Percentiles rank a stretch among this genome's conserved stretches.
These are phyloP conservation scores for Alethe diademata DNA, from an alignment of 2,113 vertebrate genomes.

Conservation along the genomic window DNA sequence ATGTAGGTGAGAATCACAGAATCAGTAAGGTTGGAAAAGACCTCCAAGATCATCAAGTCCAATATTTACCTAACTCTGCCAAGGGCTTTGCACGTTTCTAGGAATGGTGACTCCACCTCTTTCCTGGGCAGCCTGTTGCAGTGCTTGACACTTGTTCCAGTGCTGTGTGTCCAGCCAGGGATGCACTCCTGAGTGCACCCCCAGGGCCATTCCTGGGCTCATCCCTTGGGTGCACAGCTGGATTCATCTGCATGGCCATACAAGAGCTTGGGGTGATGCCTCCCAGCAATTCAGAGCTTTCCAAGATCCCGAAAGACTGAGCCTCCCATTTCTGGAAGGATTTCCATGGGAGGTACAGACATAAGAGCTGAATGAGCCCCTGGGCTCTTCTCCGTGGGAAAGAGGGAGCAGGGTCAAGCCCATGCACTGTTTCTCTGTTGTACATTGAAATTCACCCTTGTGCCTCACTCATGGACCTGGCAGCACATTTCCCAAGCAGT, in stretches of 20 bases:
- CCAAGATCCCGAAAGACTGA: background rate
- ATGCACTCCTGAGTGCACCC: background rate
- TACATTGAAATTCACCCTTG: background rate
- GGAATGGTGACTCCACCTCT: background rate
- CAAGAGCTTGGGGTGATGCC: background rate
- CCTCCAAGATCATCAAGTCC: background rate
- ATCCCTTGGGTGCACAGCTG: background rate
- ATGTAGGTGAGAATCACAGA: background rate
- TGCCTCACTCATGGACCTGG: background rate
- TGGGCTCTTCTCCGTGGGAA: background rate
- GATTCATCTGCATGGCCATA: background rate
- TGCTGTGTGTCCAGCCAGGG: background rate
- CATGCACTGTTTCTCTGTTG: background rate
- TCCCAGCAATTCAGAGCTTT: background rate
- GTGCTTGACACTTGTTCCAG: background rate
- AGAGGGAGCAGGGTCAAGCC: background rate
- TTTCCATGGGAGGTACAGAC: background rate
- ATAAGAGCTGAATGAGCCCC: background rate
- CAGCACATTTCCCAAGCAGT: accelerated
- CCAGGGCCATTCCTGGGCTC: background rate
- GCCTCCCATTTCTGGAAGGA: background rate
- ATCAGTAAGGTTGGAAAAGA: background rate
- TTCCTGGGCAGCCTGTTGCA: background rate
- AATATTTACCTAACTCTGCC: background rate
- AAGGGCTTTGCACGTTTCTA: background rate